Evolutionary conservation across 2,888 invertebrate genomes (phyloP), one percentile per base, ranked within the genome.

Genomic region (Tipula vernalis): DNA sequence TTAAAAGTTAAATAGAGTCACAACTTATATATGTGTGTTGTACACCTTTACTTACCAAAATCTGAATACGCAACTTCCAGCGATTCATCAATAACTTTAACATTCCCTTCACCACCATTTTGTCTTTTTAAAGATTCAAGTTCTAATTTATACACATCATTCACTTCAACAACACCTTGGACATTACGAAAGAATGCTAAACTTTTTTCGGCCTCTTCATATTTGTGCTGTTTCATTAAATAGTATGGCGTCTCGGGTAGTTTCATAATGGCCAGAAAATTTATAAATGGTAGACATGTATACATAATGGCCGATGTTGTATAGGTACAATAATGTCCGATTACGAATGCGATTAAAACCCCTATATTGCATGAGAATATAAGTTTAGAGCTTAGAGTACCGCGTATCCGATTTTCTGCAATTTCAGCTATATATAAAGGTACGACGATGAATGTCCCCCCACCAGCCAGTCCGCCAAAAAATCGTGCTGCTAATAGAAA

Each of bases 241-340:
- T 90, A 88, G 87, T 90, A 90, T 0, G 91, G 91, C 3, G 91
- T 91, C 87, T 91, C 91, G 0, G 91, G 91, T 86, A 91, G 88
- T 41, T 90, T 90, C 51, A 89, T 87, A 57, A 91, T 90, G 8
- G 89, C 89, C 0, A 89, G 13, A 5, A 90, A 57, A 87, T 90
- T 91, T 4, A 89, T 3, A 13, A 91, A n/a, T 3, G 90, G 88
- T 0, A 91, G 28, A 0, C 86, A n/a, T 2, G 89, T 88, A 2
- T 89, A 87, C 4, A 91, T 88, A 88, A 90, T 89, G 0, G 91
- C 89, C 5, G 90, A 89, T 0, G 88, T 88, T 0, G 85, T 88
- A 87, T 90, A 91, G 10, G 89, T 86, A 15, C 89, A 89, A 87
- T 87, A 91, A 86, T 89, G 89, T 15, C 91, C 91, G 85, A 91